These are phyloP conservation scores for Lordiphosa mommai DNA, from an alignment of 1,140 invertebrate species.

Conservation along the genomic window DNA sequence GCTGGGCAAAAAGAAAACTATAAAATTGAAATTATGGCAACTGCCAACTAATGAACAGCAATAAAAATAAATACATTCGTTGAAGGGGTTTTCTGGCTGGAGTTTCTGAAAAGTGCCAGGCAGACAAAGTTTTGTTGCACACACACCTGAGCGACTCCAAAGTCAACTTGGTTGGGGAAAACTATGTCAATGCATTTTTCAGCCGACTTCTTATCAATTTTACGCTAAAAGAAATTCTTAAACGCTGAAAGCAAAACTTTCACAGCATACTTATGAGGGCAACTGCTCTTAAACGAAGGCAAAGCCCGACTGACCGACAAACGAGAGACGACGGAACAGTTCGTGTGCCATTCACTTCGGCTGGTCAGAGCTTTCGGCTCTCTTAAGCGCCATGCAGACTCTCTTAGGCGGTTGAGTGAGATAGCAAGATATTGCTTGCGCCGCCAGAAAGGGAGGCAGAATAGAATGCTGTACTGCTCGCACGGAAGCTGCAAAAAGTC, in stretches of 20 bases:
- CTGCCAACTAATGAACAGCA: conserved; percentile 66
- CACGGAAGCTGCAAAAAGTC: conserved; percentile 34
- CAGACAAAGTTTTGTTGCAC: conserved; percentile 45
- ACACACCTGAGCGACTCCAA: conserved; percentile 52
- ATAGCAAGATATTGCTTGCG: conserved; percentile 59
- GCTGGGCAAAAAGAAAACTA: conserved; percentile 14
- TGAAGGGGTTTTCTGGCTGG: background rate
- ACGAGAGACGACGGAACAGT: background rate
- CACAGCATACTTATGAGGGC: conserved; percentile 22
- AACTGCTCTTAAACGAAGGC: conserved; percentile 12
- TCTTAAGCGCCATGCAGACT: conserved; percentile 34
- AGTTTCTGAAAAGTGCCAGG: conserved; percentile 1
- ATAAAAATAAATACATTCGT: conserved; percentile 63
- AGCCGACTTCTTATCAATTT: conserved; percentile 31
- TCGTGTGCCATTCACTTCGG: conserved; percentile 2
- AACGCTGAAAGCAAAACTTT: background rate
- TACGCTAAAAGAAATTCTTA: conserved; percentile 9
- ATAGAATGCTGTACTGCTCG: conserved; percentile 27
- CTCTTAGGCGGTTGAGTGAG: conserved; percentile 40
- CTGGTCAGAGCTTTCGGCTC: conserved; percentile 25
- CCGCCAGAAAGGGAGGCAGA: conserved; percentile 35
- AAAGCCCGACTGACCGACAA: conserved; percentile 1
- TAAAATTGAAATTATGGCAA: conserved; percentile 70
- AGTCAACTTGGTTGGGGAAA: background rate
- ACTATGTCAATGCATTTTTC: conserved; percentile 63